Percentiles rank a stretch among this genome's conserved stretches.
phyloP scores from a whole-genome alignment of 2,888 invertebrate genomes.

The Pherbina coryleti region DNA sequence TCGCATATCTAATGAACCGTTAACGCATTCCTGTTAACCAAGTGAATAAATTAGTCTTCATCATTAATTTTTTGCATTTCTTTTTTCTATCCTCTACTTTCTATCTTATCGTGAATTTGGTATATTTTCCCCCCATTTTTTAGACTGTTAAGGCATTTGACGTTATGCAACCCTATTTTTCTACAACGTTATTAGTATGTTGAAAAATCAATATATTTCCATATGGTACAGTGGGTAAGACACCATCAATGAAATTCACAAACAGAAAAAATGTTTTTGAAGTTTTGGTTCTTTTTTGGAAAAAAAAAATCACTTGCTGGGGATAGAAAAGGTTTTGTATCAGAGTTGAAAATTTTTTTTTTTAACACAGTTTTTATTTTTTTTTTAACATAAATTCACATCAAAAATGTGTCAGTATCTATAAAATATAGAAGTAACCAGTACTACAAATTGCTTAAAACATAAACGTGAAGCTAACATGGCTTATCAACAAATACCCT shows the following conservation, averaged over 20 bases:
- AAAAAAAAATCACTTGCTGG: neutral
- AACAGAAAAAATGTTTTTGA: too few relatives aligned
- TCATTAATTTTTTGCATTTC: neutral
- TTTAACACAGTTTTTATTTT: too few relatives aligned
- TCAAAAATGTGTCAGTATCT: too few relatives aligned
- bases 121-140: neutral
- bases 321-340: too few relatives aligned
- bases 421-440: too few relatives aligned
- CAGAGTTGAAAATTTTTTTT: neutral
- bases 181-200: conserved; percentile 36
- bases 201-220: conserved; percentile 42
- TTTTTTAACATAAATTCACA: too few relatives aligned
- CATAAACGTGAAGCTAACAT: too few relatives aligned
- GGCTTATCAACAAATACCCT: too few relatives aligned
- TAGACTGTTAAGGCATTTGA: neutral
- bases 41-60: conserved; percentile 13
- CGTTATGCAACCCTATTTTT: neutral
- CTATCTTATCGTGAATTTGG: neutral
- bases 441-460: too few relatives aligned
- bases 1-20: neutral
- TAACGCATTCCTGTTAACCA: conserved; percentile 1
- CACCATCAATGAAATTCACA: neutral
- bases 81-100: neutral
- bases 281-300: too few relatives aligned
- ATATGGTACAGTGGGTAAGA: neutral